phyloP scores from a whole-genome alignment of 2,113 vertebrate genomes.

The Thermophis baileyi region DNA sequence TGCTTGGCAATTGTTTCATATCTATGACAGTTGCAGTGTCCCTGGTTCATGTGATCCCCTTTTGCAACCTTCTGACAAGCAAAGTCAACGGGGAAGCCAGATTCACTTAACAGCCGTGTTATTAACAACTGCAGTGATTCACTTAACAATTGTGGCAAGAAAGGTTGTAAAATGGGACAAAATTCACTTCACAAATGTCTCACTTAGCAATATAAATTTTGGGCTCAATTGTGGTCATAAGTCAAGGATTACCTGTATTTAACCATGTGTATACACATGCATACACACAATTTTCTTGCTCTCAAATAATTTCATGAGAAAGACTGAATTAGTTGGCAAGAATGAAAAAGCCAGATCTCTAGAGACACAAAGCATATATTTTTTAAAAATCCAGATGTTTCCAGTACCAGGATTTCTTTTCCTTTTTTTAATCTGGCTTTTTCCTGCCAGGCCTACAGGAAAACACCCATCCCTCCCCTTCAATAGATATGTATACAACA shows the following conservation, averaged over 20 bases:
- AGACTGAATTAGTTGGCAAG: slow-evolving; percentile 49
- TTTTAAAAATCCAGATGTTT: slow-evolving; percentile 58
- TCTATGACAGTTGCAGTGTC: background rate
- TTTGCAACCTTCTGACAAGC: background rate
- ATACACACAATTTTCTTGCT: slow-evolving; percentile 28
- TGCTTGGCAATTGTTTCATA: background rate
- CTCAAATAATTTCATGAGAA: slow-evolving; percentile 44
- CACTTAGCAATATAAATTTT: background rate
- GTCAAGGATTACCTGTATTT: background rate
- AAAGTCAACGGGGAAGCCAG: background rate
- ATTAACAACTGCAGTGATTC: background rate
- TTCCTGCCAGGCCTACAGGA: slow-evolving; percentile 57
- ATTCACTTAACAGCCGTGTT: background rate
- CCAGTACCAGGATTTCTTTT: slow-evolving; percentile 22
- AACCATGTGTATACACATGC: slow-evolving; percentile 17
- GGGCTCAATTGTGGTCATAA: background rate
- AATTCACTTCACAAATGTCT: background rate
- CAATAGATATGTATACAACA: background rate
- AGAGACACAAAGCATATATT: slow-evolving; percentile 39
- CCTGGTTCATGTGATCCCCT: background rate
- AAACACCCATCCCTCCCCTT: slow-evolving; percentile 11
- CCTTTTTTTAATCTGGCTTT: slow-evolving; percentile 40
- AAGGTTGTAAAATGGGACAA: background rate
- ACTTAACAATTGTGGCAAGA: background rate
- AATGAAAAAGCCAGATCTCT: slow-evolving; percentile 52